A percentile compares a stretch with the other conserved stretches of the same genome.
Conservation (phyloP, 2,888 invertebrate genomes). For the Prosapia bicincta region DNA sequence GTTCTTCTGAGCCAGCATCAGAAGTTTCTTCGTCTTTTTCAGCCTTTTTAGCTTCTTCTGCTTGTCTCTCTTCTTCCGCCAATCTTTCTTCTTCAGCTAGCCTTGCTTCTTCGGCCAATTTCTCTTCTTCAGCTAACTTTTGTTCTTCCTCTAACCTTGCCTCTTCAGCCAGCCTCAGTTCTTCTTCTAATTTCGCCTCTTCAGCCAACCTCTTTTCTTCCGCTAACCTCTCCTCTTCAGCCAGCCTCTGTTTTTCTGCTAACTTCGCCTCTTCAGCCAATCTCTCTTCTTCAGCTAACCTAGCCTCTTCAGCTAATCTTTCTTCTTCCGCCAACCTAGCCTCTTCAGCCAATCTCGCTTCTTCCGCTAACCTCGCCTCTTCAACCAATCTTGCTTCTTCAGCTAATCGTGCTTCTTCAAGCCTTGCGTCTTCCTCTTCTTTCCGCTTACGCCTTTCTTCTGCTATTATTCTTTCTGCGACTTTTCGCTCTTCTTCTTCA, state of each 20-base stretch:
- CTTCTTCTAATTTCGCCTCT: slow-evolving; percentile 33
- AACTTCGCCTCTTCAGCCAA: slow-evolving; percentile 47
- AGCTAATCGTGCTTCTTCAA: slow-evolving; percentile 55
- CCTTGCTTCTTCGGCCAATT: slow-evolving; percentile 49
- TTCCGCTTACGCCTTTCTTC: slow-evolving; percentile 45
- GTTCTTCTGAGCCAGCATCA: too few relatives aligned
- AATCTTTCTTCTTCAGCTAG: slow-evolving; percentile 50
- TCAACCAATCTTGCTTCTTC: slow-evolving; percentile 52
- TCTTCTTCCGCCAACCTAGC: slow-evolving; percentile 52
- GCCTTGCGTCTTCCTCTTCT: slow-evolving; percentile 50
- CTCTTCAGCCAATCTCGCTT: slow-evolving; percentile 49
- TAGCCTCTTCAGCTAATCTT: slow-evolving; percentile 50
- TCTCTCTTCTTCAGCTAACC: slow-evolving; percentile 49
- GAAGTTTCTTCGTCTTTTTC: slow-evolving; percentile 43
- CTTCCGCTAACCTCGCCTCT: slow-evolving; percentile 44
- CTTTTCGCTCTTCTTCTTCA: slow-evolving; percentile 48
- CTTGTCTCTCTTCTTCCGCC: slow-evolving; percentile 54
- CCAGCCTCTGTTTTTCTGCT: slow-evolving; percentile 57
- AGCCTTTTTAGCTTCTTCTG: slow-evolving; percentile 39
- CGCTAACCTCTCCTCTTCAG: slow-evolving; percentile 48
- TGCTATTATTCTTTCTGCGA: slow-evolving; percentile 48
- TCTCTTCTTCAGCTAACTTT: slow-evolving; percentile 53
- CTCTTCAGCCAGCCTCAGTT: slow-evolving; percentile 45
- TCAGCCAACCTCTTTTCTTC: slow-evolving; percentile 53
- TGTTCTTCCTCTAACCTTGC: slow-evolving; percentile 46